Evolutionary conservation across 35 echinoderm and acorn worm genomes (phyloP), one percentile per base, ranked within the genome.

Genomic region (Apostichopus californicus): DNA sequence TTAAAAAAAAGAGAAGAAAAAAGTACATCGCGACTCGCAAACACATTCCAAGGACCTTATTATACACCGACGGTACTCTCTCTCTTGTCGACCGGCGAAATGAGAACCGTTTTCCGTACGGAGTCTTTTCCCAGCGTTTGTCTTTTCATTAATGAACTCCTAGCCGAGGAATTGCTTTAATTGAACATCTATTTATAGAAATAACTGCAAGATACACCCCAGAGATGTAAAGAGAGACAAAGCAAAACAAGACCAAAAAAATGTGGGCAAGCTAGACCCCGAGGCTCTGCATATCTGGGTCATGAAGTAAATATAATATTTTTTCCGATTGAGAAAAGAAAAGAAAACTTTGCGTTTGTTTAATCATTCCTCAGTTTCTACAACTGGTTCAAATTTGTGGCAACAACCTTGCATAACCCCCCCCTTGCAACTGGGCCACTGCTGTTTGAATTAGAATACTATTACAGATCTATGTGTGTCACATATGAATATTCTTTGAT

Each of bases 221-320:
- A 75, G 14, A 75, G 71, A 75, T 7, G 11, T 18, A 11, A 68
- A 68, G 11, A 4, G 11, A 68, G 18, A 68, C 11, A 68, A 75
- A 75, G 2, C 1, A 75, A 75, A 75, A 75, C 12, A 61, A 1
- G 17, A 75, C 5, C 6, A 75, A 75, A 75, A 75, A 18, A 18
- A 18, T 18, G 71, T 75, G n/a, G 71, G 34, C 34, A 46, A 46
- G 3, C 34, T 46, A 46, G n/a, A 75, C 71, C 71, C 71, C 7
- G 71, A 75, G 71, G 71, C 71, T 75, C 17, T 75, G 17, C 17
- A 18, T 75, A 75, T 75, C 71, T 75, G 17, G 71, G 71, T 75
- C 71, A 75, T 75, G 71, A 22, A 75, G 71, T 75, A 75, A 75
- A 75, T 75, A n/a, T 75, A 75, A 75, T 75, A 20, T 75, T 75